phyloP scores from a whole-genome alignment of 2,113 vertebrate species.

The Saimiri boliviensis region DNA sequence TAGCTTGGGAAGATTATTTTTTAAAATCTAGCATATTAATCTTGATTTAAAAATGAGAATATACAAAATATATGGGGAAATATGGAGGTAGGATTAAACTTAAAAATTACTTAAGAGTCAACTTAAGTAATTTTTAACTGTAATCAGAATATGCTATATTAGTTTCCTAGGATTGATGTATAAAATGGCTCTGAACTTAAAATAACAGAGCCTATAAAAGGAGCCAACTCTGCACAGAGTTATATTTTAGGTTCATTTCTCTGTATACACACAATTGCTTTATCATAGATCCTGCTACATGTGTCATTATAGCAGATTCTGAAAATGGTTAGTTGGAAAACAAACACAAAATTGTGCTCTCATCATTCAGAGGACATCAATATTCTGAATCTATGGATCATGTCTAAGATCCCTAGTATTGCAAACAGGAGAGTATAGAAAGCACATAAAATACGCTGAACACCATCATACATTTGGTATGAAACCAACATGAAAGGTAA shows the following conservation, averaged over 20 bases:
- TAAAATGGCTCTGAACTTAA: neutral
- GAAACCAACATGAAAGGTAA: neutral
- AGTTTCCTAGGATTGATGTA: neutral
- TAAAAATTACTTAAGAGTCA: too few species aligned
- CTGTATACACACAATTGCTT: neutral
- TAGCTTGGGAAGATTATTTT: neutral
- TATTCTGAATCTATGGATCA: neutral
- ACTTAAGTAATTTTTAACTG: neutral
- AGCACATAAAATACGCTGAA: neutral
- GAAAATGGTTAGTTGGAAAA: neutral
- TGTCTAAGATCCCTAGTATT: neutral
- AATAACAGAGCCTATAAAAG: too few species aligned
- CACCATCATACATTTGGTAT: neutral
- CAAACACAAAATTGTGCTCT: neutral
- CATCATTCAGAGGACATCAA: neutral
- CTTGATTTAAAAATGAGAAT: neutral
- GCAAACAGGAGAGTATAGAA: rapidly evolving
- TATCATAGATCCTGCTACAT: neutral
- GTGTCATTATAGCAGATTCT: neutral
- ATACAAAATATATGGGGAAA: neutral
- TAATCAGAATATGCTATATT: neutral
- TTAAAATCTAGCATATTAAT: neutral
- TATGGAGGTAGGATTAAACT: too few species aligned
- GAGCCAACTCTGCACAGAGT: too few species aligned
- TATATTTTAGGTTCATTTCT: neutral